Evolutionary conservation across 2,888 invertebrate genomes (phyloP).

Genomic region (Drosophila kanekoi): DNA sequence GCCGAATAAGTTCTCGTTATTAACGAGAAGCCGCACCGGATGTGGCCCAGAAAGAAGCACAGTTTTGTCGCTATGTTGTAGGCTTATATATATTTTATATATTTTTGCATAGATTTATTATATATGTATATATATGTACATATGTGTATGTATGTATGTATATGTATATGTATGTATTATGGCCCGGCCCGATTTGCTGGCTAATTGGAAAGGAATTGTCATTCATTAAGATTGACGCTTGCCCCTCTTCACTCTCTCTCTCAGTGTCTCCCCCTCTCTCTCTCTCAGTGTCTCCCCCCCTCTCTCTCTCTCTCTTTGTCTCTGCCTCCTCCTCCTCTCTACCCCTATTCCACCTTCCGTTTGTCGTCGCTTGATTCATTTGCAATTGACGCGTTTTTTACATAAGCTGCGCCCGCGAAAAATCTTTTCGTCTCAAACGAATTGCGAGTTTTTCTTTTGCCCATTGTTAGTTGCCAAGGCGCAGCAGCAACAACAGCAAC

Average conservation of each 20-base stretch:
- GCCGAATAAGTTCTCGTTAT: not conserved
- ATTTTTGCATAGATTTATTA: not conserved
- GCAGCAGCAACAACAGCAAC: slow-evolving; percentile 7
- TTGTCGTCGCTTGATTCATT: not conserved
- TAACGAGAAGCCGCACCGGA: slow-evolving; percentile 12
- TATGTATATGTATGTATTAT: not conserved
- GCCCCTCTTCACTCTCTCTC: not conserved
- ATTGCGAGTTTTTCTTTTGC: slow-evolving; percentile 9
- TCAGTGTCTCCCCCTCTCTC: not conserved
- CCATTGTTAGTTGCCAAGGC: slow-evolving; percentile 49
- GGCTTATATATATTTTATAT: not conserved
- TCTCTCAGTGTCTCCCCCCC: not conserved
- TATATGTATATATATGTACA: not conserved
- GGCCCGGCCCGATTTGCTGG: slow-evolving; percentile 14
- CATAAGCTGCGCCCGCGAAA: slow-evolving; percentile 41
- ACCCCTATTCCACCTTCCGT: too few species aligned
- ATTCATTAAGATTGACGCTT: slow-evolving; percentile 48
- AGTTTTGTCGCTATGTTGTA: slow-evolving; percentile 1
- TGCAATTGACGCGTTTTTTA: slow-evolving; percentile 34
- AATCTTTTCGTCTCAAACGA: slow-evolving; percentile 18
- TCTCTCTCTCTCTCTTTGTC: too few species aligned
- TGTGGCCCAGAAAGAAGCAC: slow-evolving; percentile 12
- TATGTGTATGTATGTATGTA: not conserved
- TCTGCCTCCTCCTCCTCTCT: too few species aligned
- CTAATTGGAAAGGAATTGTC: slow-evolving; percentile 57